Conservation (phyloP, 1,140 invertebrate species). For the Procambarus virginalis region DNA sequence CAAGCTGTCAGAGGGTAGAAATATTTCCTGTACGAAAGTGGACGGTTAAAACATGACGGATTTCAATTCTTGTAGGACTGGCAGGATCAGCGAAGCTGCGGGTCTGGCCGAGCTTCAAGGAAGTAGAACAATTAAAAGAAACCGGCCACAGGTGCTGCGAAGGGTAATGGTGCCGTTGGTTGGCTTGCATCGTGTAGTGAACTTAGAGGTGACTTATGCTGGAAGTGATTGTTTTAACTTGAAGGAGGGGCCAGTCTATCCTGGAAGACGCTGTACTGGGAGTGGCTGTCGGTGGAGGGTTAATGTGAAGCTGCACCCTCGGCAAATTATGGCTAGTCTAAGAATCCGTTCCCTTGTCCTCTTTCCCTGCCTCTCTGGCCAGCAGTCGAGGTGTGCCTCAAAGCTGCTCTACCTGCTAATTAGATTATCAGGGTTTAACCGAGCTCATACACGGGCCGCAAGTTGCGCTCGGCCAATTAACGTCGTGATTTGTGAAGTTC, state of each 20-base stretch:
- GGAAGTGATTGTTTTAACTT: too few relatives aligned
- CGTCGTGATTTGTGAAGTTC: constrained; percentile 50
- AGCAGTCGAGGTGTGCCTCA: constrained; percentile 8
- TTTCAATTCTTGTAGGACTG: too few relatives aligned
- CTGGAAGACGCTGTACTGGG: background rate
- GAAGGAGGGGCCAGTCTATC: too few relatives aligned
- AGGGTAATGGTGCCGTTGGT: background rate
- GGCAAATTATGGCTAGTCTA: background rate
- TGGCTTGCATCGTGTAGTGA: background rate
- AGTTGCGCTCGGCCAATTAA: constrained; percentile 45
- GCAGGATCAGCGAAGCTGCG: too few relatives aligned
- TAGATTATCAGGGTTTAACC: constrained; percentile 48
- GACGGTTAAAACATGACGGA: too few relatives aligned
- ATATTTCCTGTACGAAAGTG: too few relatives aligned
- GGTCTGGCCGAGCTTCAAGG: too few relatives aligned
- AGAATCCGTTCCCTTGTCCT: background rate
- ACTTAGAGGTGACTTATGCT: background rate
- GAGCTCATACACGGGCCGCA: constrained; percentile 29
- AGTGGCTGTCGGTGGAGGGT: background rate
- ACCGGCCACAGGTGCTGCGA: background rate
- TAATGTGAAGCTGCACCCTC: too few relatives aligned
- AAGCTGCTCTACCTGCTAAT: constrained; percentile 44
- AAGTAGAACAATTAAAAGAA: too few relatives aligned
- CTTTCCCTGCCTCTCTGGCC: background rate
- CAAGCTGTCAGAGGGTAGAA: background rate